Base-by-base conservation (phyloP, 2,888 invertebrate species). In the Callosobruchus maculatus region DNA sequence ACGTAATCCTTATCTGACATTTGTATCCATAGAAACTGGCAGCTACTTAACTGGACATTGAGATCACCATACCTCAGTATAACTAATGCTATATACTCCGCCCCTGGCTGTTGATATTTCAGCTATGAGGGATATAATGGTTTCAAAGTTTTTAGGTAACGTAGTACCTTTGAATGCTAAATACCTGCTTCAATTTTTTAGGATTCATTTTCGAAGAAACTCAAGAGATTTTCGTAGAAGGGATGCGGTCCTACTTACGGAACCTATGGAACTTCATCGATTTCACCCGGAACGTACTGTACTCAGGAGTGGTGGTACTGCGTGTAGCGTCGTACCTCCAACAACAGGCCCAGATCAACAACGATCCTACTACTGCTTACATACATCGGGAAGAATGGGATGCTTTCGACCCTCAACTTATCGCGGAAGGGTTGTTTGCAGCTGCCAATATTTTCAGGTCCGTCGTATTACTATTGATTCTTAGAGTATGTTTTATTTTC, bases 181-280 rank as follows among this genome's bases (percentile, higher is more conserved):
- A 26, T 7, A 26, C 49, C 13, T n/a, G n/a, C n/a, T 13, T 49
- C 5, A 49, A 49, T 13, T 49, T 74, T 69, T 70, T 82, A 93
- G 95, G 95, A 30, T 95, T 97, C 84, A 93, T 98, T 81, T 95
- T 94, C 93, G 94, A 97, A 84, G 98, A 98, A 88, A 93, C 95
- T 2, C 94, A 95, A 85, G 96, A 97, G 86, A 93, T 97, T 77
- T 97, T 93, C 89, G 91, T 92, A 22, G 93, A 95, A 84, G 98
- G 98, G n/a, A 90, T 97, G 71, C 90, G 91, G 67, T 93, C 93
- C 0, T 98, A 98, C 84, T 89, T 97, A 30, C 90, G 95, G 31
- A 96, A 98, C 85, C 92, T 98, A 91, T 98, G 98, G 98, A 98
- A 98, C 87, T 95, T 97, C 83, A 95, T 98, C 72, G 98, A 98